phyloP scores from a whole-genome alignment of 2,888 invertebrate species.

The Euplexia lucipara region DNA sequence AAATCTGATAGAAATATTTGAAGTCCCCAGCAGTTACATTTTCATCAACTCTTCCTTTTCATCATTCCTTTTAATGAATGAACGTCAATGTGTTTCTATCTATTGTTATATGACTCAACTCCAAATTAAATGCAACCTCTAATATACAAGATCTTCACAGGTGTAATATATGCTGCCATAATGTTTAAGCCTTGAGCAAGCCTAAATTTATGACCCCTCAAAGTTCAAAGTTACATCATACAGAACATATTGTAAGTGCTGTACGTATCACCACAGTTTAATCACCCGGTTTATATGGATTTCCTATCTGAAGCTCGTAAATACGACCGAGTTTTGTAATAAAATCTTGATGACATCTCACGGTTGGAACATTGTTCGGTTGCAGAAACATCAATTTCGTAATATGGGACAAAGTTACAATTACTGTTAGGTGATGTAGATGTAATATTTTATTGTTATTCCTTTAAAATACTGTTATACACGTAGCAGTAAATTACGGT shows the following conservation, averaged over 20 bases:
- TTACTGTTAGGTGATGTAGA: not conserved
- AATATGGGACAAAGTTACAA: constrained; percentile 1
- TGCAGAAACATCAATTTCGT: constrained; percentile 9
- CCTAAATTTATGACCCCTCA: constrained; percentile 33
- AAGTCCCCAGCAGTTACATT: no score
- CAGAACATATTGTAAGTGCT: constrained; percentile 30
- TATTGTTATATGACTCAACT: no score
- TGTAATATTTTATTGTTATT: not conserved
- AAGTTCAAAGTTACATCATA: constrained; percentile 29
- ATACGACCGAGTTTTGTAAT: constrained; percentile 54
- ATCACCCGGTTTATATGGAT: constrained; percentile 56
- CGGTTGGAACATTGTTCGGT: constrained; percentile 36
- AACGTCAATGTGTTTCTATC: no score
- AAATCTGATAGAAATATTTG: no score
- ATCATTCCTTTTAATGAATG: no score
- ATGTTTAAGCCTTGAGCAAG: constrained; percentile 38
- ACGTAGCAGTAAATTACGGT: not conserved
- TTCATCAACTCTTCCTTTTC: no score
- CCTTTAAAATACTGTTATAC: no score
- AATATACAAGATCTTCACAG: not conserved
- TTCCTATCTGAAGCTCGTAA: constrained; percentile 57
- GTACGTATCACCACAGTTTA: constrained; percentile 49
- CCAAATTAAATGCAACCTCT: not conserved
- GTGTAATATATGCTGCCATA: constrained; percentile 29
- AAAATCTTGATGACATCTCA: constrained; percentile 50